Evolutionary conservation across 2,888 invertebrate species (phyloP).

Genomic region (Volucella inflata): DNA sequence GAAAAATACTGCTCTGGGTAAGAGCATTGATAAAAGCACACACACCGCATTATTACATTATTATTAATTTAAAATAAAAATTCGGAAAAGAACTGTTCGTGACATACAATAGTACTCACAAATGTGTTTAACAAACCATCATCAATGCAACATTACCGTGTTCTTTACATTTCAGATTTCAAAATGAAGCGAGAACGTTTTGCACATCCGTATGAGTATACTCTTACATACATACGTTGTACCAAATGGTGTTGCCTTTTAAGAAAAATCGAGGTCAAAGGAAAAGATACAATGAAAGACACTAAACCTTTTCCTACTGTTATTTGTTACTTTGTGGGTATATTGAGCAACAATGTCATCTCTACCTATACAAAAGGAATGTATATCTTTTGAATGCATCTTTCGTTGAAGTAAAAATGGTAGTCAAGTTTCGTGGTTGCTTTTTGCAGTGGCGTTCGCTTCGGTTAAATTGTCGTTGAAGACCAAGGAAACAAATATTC

Average conservation of each 20-base stretch:
- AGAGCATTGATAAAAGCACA: too few relatives aligned
- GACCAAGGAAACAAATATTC: conserved; percentile 47
- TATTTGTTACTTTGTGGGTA: conserved; percentile 41
- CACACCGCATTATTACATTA: too few relatives aligned
- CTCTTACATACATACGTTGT: background rate
- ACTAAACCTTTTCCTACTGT: conserved; percentile 37
- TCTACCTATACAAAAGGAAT: conserved; percentile 18
- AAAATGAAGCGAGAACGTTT: too few relatives aligned
- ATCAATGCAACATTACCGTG: conserved; percentile 49
- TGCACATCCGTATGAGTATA: too few relatives aligned
- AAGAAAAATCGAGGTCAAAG: conserved; percentile 63
- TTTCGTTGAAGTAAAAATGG: conserved; percentile 6
- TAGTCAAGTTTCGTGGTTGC: conserved; percentile 38
- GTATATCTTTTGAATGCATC: conserved; percentile 58
- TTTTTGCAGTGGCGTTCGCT: conserved; percentile 1
- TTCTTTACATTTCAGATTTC: conserved; percentile 11
- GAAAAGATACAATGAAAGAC: background rate
- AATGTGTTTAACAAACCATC: conserved; percentile 27
- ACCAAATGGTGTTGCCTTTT: conserved; percentile 17
- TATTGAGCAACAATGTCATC: conserved; percentile 54
- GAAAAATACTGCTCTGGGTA: too few relatives aligned
- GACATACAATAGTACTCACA: too few relatives aligned
- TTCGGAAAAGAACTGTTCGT: too few relatives aligned
- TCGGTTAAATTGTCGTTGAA: conserved; percentile 44
- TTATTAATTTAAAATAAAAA: too few relatives aligned